Conservation (phyloP, 2,113 vertebrate species). For the Cheirogaleus medius region DNA sequence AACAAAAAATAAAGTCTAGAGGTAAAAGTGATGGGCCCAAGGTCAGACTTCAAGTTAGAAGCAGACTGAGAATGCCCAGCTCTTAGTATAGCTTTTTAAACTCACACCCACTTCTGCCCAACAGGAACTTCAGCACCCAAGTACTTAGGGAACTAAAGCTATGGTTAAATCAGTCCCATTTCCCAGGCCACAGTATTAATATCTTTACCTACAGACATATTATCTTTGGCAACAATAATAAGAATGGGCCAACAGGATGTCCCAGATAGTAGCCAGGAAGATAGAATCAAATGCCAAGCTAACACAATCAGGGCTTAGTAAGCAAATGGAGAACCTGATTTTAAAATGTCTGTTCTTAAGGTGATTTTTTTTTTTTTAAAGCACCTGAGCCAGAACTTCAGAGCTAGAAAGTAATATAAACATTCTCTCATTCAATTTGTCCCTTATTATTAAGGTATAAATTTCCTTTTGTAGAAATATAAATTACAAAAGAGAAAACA, state of each 20-base stretch:
- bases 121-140: background rate
- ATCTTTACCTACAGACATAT: background rate
- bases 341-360: background rate
- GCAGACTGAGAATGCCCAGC: background rate
- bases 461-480: background rate
- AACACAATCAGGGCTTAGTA: background rate
- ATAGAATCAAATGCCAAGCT: background rate
- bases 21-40: background rate
- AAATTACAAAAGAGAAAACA: background rate
- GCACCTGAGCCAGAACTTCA: background rate
- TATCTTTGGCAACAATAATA: background rate
- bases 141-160: background rate
- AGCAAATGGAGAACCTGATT: background rate
- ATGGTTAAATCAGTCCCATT: background rate
- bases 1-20: background rate
- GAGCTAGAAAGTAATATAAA: background rate
- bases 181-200: background rate
- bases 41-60: background rate
- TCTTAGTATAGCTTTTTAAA: background rate
- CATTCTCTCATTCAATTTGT: background rate
- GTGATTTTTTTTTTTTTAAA: background rate
- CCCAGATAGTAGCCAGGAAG: constrained; percentile 1
- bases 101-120: background rate
- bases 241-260: background rate
- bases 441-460: background rate